phyloP scores from a whole-genome alignment of 2,888 invertebrate genomes.

The Synergus gifuensis region DNA sequence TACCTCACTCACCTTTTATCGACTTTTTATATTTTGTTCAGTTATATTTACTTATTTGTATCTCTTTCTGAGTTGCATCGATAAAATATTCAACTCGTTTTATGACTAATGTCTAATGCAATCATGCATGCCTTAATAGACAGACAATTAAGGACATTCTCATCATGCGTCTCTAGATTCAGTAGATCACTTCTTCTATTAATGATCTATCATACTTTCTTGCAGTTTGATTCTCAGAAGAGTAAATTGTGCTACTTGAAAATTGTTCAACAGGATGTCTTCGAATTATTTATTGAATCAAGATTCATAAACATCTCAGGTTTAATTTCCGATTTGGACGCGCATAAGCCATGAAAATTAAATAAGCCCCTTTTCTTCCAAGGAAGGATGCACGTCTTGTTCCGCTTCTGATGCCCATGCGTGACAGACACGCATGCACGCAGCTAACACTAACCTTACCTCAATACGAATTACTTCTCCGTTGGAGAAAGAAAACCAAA shows the following conservation, averaged over 20 bases:
- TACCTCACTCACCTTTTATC: not conserved
- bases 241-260: not conserved
- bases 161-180: not conserved
- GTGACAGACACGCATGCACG: constrained; percentile 73
- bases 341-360: constrained; percentile 43
- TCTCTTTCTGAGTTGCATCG: not conserved
- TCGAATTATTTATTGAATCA: not conserved
- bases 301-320: constrained; percentile 5
- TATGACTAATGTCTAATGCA: not conserved
- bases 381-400: constrained; percentile 64
- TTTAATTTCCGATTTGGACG: constrained; percentile 13
- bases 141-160: constrained; percentile 2
- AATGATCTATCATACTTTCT: no score
- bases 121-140: not conserved
- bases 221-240: no score
- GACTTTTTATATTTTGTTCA: no score
- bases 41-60: no score
- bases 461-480: constrained; percentile 56
- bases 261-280: not conserved
- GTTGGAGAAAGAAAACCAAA: constrained; percentile 14
- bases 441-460: constrained; percentile 63
- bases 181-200: not conserved
- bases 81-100: not conserved
- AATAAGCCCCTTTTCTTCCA: constrained; percentile 47
- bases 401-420: constrained; percentile 71